A percentile compares a stretch with the other conserved stretches of the same genome.
These are phyloP conservation scores for Nephrotoma flavescens DNA, from an alignment of 2,888 invertebrate genomes.

Conservation along the genomic window DNA sequence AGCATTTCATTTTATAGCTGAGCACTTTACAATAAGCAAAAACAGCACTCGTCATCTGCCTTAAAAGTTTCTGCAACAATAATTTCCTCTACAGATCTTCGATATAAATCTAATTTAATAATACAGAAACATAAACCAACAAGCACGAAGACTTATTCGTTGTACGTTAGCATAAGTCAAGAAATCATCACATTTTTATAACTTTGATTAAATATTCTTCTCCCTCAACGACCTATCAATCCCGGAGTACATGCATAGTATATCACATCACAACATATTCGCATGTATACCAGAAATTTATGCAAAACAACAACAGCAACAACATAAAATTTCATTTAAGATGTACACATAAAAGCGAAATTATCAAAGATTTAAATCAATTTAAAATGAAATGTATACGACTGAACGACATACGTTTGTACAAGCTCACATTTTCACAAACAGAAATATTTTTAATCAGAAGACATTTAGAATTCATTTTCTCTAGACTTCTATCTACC, in stretches of 20 bases:
- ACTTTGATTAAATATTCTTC: background rate
- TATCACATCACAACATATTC: background rate
- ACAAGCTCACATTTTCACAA: background rate
- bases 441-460: background rate
- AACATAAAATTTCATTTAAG: background rate
- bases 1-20: too few relatives aligned
- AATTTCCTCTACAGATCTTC: background rate
- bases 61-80: background rate
- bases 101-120: background rate
- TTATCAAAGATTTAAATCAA: background rate
- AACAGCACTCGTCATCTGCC: background rate
- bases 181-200: background rate
- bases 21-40: too few relatives aligned
- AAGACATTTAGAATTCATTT: background rate
- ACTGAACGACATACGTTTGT: background rate
- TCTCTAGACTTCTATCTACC: background rate
- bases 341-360: background rate
- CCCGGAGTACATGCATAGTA: background rate
- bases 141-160: background rate
- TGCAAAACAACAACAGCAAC: background rate
- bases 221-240: background rate
- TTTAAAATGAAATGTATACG: background rate
- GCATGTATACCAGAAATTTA: background rate
- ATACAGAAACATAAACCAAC: background rate
- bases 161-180: background rate